A percentile compares a stretch with the other conserved stretches of the same genome.
Evolutionary conservation across 2,113 vertebrate genomes (phyloP).

Genomic region (Seriola dumerili): DNA sequence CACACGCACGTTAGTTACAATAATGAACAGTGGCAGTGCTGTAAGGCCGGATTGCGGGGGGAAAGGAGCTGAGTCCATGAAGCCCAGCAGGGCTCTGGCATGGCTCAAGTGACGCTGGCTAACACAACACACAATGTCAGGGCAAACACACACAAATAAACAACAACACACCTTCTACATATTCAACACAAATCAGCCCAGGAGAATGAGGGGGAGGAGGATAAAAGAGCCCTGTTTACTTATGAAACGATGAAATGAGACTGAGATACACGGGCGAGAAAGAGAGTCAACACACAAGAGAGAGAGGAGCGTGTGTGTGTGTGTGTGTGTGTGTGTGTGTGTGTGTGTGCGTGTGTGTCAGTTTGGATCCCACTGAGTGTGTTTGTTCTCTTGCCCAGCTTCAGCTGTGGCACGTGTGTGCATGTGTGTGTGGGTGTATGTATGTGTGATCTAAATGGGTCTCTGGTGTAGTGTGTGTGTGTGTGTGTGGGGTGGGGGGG

Average conservation of each 20-base stretch:
- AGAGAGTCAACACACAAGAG: neutral
- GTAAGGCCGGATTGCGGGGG: conserved; percentile 12
- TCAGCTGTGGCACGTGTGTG: conserved; percentile 52
- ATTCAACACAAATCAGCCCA: conserved; percentile 26
- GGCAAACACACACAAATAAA: conserved; percentile 41
- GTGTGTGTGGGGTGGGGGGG: neutral
- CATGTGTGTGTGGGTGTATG: neutral
- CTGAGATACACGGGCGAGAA: neutral
- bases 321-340: conserved; percentile 5
- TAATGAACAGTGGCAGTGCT: conserved; percentile 63
- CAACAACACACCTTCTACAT: conserved; percentile 17
- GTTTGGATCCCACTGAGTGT: conserved; percentile 44
- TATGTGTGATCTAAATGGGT: conserved; percentile 53
- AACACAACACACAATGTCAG: conserved; percentile 40
- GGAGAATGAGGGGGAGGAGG: conserved; percentile 25
- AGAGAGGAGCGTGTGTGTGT: conserved; percentile 3
- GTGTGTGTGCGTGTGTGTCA: conserved; percentile 20
- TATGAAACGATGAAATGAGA: conserved; percentile 33
- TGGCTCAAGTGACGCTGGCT: conserved; percentile 24
- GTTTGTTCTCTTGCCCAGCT: conserved; percentile 42
- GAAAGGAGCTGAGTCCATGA: conserved; percentile 28
- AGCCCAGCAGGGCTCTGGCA: conserved; percentile 48
- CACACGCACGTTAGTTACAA: conserved; percentile 12
- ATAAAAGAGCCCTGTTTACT: conserved; percentile 24
- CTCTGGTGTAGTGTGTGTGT: conserved; percentile 27